Evolutionary conservation across 2,113 vertebrate genomes (phyloP).

Genomic region (Pelecanus crispus): DNA sequence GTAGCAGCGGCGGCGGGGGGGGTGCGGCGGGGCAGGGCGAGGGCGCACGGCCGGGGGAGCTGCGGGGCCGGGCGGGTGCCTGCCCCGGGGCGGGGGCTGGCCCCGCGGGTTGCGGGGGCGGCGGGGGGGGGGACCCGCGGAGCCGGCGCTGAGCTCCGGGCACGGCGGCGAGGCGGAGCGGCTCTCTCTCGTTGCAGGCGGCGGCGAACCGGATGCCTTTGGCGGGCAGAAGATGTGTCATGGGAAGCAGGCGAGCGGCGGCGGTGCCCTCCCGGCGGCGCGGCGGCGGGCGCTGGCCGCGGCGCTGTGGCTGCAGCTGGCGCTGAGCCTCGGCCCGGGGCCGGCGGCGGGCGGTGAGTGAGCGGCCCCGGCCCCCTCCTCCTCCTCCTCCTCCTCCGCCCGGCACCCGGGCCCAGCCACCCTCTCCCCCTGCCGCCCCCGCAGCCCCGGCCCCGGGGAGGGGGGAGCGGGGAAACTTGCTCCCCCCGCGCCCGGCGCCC

Average conservation of each 20-base stretch:
- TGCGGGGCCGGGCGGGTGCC: constrained; percentile 61
- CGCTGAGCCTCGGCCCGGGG: constrained; percentile 68
- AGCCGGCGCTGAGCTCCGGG: constrained; percentile 43
- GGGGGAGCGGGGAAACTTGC: background rate
- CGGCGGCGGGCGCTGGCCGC: constrained; percentile 24
- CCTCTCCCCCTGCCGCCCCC: background rate
- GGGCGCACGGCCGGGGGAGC: too few relatives aligned
- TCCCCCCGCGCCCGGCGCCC: background rate
- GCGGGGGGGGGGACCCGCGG: background rate
- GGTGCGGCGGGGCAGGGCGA: too few relatives aligned
- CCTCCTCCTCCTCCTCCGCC: background rate
- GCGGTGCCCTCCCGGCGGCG: constrained; percentile 60
- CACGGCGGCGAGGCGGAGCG: background rate
- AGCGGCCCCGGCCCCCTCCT: background rate
- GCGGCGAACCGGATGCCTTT: constrained; percentile 67
- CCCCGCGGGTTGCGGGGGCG: background rate
- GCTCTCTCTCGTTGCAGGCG: constrained; percentile 62
- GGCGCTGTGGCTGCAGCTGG: constrained; percentile 58
- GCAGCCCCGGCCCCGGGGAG: background rate
- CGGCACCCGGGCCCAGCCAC: background rate
- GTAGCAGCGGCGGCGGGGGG: background rate
- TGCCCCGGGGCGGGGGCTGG: background rate
- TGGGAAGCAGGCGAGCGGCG: constrained; percentile 72
- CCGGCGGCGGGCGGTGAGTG: constrained; percentile 74
- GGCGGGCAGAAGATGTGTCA: constrained; percentile 75